Percentiles rank a stretch among this genome's conserved stretches.
Evolutionary conservation across 2,113 vertebrate species (phyloP).

Genomic region (Brachypteracias leptosomus): DNA sequence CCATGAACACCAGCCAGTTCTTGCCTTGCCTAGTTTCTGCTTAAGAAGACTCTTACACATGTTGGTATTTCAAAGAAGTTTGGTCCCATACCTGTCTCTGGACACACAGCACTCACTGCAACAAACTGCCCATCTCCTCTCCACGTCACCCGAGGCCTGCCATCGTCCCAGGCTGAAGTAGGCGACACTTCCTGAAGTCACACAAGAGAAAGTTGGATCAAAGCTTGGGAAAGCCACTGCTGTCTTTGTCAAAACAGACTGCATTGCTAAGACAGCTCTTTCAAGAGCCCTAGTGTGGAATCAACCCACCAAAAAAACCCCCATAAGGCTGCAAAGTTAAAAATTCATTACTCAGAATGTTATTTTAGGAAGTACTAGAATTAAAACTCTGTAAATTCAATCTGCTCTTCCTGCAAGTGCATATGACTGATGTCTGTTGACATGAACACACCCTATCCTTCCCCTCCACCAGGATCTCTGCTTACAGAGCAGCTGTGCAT

Average conservation of each 20-base stretch:
- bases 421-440: not conserved
- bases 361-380: not conserved
- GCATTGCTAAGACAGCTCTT: not conserved
- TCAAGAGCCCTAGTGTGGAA: not conserved
- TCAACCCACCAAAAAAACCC: not conserved
- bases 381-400: not conserved
- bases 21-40: not conserved
- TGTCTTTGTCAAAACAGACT: not conserved
- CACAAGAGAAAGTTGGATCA: not conserved
- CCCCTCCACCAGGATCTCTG: not conserved
- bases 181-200: conserved; percentile 78
- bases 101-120: conserved; percentile 88
- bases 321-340: not conserved
- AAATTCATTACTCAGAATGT: not conserved
- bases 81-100: conserved; percentile 78
- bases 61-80: not conserved
- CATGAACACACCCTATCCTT: not conserved
- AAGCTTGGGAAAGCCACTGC: not conserved
- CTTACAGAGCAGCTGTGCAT: not conserved
- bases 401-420: not conserved
- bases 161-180: conserved; percentile 86
- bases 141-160: conserved; percentile 84
- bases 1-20: not conserved
- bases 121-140: conserved; percentile 94
- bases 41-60: not conserved